Conservation (phyloP, 2,797 vertebrate species). For the Toxotes lorentzi region DNA sequence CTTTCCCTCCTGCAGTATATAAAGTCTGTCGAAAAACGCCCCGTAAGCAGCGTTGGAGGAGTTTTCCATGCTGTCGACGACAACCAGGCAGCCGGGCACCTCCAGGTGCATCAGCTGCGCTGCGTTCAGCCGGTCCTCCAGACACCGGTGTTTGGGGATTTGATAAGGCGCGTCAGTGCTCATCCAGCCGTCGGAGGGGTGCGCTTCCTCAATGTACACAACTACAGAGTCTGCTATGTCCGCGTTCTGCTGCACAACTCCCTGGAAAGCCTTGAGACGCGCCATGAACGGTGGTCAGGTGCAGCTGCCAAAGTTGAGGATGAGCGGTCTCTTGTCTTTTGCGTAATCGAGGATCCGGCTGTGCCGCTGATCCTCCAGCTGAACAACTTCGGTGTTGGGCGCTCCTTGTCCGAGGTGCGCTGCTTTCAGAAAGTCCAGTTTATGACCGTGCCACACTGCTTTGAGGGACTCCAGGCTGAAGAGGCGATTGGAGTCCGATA, state of each 20-base stretch:
- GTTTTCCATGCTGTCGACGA: constrained; percentile 97
- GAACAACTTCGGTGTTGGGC: constrained; percentile 94
- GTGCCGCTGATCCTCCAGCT: constrained; percentile 87
- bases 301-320: constrained; percentile 98
- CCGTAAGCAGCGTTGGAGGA: constrained; percentile 95
- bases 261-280: constrained; percentile 94
- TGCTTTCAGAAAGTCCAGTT: constrained; percentile 95
- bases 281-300: constrained; percentile 99
- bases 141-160: constrained; percentile 93
- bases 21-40: constrained; percentile 97
- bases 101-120: constrained; percentile 92
- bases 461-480: constrained; percentile 94
- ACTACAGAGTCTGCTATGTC: constrained; percentile 94
- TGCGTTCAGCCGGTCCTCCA: constrained; percentile 93
- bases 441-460: constrained; percentile 97
- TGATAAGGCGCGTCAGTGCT: constrained; percentile 95
- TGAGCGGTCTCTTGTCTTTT: constrained; percentile 89
- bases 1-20: constrained; percentile 90
- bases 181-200: constrained; percentile 97
- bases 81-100: constrained; percentile 90
- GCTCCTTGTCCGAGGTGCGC: constrained; percentile 91
- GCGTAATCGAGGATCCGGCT: constrained; percentile 92
- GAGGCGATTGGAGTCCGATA: constrained; percentile 95
- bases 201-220: constrained; percentile 98
- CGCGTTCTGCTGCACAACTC: constrained; percentile 90